Conservation (phyloP, 2,888 invertebrate species). For the Polylopha cassiicola region DNA sequence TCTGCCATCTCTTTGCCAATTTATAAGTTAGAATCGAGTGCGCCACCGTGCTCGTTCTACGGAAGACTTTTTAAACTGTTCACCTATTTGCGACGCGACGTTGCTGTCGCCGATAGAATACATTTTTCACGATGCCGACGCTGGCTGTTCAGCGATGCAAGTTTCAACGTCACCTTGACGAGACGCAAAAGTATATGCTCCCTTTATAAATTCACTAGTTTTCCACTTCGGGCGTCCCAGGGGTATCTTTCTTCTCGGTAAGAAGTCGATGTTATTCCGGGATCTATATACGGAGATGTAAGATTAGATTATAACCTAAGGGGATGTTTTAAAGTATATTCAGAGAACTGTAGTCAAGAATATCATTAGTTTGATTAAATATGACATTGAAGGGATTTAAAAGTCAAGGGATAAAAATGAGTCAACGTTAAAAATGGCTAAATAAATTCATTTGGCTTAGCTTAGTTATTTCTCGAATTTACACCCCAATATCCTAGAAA, state of each 20-base stretch:
- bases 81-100: conserved; percentile 41
- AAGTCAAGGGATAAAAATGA: neutral
- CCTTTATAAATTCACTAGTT: conserved; percentile 23
- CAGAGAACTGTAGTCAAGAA: too few species aligned
- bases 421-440: too few species aligned
- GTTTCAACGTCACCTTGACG: conserved; percentile 30
- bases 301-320: conserved; percentile 15
- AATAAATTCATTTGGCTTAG: too few species aligned
- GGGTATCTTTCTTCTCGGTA: conserved; percentile 17
- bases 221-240: conserved; percentile 19
- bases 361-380: too few species aligned
- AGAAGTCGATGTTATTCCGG: conserved; percentile 20
- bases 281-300: too few species aligned
- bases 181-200: conserved; percentile 21
- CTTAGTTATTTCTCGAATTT: too few species aligned
- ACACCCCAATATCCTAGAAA: neutral
- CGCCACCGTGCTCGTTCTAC: conserved; percentile 31
- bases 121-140: conserved; percentile 55
- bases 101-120: conserved; percentile 36
- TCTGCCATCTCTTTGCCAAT: conserved; percentile 16
- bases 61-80: conserved; percentile 52
- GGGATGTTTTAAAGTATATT: too few species aligned
- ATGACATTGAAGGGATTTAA: too few species aligned
- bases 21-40: conserved; percentile 11
- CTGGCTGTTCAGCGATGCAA: conserved; percentile 38